These are phyloP conservation scores for Dexiosoma caninum DNA, from an alignment of 2,888 invertebrate species.

Conservation along the genomic window DNA sequence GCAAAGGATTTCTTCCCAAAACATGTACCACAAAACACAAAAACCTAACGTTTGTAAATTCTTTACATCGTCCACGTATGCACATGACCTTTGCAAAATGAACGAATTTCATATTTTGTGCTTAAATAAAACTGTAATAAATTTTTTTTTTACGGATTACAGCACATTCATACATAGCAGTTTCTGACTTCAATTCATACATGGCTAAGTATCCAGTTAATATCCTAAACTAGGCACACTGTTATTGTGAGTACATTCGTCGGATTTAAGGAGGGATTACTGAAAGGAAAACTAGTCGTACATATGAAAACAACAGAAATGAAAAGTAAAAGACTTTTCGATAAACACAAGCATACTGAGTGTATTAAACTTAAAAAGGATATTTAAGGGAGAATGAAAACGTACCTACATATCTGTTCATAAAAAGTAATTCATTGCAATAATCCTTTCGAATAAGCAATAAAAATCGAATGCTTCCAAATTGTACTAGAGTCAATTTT, in stretches of 20 bases:
- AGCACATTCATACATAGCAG: not conserved
- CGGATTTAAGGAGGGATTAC: slow-evolving; percentile 59
- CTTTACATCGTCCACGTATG: not conserved
- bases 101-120: slow-evolving; percentile 38
- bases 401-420: too few species aligned
- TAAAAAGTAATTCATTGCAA: slow-evolving; percentile 75
- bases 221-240: slow-evolving; percentile 13
- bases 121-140: slow-evolving; percentile 36
- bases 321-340: slow-evolving; percentile 44
- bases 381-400: not conserved
- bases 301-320: slow-evolving; percentile 43
- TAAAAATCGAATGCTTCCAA: slow-evolving; percentile 72
- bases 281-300: slow-evolving; percentile 10
- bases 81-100: not conserved
- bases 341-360: slow-evolving; percentile 1
- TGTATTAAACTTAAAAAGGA: not conserved
- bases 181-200: not conserved
- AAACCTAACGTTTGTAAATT: slow-evolving; percentile 42
- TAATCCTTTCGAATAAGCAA: slow-evolving; percentile 76
- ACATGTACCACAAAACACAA: slow-evolving; percentile 39
- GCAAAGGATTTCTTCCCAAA: not conserved
- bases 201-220: slow-evolving; percentile 4
- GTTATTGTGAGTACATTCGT: slow-evolving; percentile 57
- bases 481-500: slow-evolving; percentile 49
- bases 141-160: slow-evolving; percentile 31